phyloP scores from a whole-genome alignment of 2,888 invertebrate genomes.

The Crematogaster levior region DNA sequence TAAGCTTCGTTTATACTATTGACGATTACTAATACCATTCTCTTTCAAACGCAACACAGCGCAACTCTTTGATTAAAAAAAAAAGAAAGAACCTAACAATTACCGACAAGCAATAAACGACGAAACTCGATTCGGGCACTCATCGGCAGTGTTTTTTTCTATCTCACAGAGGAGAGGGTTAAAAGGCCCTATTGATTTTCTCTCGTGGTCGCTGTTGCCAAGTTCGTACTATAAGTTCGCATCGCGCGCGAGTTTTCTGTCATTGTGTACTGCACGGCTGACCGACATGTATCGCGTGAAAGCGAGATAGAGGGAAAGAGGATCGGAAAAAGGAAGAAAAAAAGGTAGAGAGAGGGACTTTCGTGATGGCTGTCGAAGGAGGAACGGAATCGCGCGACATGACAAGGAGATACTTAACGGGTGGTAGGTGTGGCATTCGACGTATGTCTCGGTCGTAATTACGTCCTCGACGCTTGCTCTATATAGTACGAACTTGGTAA shows the following conservation, averaged over 20 bases:
- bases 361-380: not conserved
- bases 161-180: conserved; percentile 22
- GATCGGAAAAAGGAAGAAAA: not conserved
- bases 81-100: conserved; percentile 9
- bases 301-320: not conserved
- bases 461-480: not conserved
- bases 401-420: not conserved
- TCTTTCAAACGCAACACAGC: not conserved
- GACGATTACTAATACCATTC: conserved; percentile 4
- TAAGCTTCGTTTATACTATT: conserved; percentile 26
- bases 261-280: conserved; percentile 1
- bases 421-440: conserved; percentile 1
- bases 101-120: conserved; percentile 33
- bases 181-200: conserved; percentile 45
- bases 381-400: not conserved
- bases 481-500: not conserved
- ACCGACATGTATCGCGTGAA: not conserved
- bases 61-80: not conserved
- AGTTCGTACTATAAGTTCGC: conserved; percentile 35
- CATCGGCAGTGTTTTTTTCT: conserved; percentile 9
- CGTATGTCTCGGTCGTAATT: conserved; percentile 33
- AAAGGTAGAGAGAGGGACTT: not conserved
- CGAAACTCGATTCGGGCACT: conserved; percentile 2
- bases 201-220: conserved; percentile 31
- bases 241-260: conserved; percentile 26